Percentiles rank a stretch among this genome's conserved stretches.
These are phyloP conservation scores for Theodoxus fluviatilis DNA, from an alignment of 2,888 invertebrate genomes.

Conservation along the genomic window DNA sequence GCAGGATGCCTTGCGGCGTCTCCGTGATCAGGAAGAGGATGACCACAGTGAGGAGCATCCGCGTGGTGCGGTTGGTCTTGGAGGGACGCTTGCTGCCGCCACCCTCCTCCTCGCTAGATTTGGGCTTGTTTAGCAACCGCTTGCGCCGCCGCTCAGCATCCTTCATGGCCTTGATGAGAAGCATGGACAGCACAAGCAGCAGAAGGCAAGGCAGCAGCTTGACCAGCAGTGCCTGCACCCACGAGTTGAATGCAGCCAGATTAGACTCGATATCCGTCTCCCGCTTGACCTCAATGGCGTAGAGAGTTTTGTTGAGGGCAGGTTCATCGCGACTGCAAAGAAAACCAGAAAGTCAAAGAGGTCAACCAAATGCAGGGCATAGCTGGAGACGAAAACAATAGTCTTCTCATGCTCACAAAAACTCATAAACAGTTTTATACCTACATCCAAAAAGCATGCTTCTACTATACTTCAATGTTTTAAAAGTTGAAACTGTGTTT, in stretches of 20 bases:
- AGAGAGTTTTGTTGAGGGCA: too few species aligned
- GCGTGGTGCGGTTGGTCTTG: constrained; percentile 77
- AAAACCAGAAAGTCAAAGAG: too few species aligned
- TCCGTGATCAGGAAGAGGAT: constrained; percentile 89
- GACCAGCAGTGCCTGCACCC: constrained; percentile 90
- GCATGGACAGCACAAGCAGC: constrained; percentile 74
- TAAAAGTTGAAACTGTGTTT: too few species aligned
- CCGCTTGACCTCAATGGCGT: too few species aligned
- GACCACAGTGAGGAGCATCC: constrained; percentile 86
- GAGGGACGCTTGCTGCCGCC: constrained; percentile 49
- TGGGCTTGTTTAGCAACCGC: constrained; percentile 46
- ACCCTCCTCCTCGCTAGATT: constrained; percentile 41
- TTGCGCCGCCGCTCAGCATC: constrained; percentile 58
- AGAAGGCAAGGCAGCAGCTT: constrained; percentile 90
- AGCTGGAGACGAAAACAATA: too few species aligned
- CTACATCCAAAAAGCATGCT: too few species aligned
- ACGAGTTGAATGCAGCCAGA: constrained; percentile 55
- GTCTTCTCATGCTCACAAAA: too few species aligned
- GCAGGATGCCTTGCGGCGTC: constrained; percentile 80
- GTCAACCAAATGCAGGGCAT: too few species aligned
- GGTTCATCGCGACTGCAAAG: too few species aligned
- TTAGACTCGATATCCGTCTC: too few species aligned
- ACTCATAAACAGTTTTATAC: too few species aligned
- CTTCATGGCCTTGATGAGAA: constrained; percentile 66
- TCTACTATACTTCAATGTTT: too few species aligned